phyloP scores from a whole-genome alignment of 2,113 vertebrate species.

The Choloepus hoffmanni region DNA sequence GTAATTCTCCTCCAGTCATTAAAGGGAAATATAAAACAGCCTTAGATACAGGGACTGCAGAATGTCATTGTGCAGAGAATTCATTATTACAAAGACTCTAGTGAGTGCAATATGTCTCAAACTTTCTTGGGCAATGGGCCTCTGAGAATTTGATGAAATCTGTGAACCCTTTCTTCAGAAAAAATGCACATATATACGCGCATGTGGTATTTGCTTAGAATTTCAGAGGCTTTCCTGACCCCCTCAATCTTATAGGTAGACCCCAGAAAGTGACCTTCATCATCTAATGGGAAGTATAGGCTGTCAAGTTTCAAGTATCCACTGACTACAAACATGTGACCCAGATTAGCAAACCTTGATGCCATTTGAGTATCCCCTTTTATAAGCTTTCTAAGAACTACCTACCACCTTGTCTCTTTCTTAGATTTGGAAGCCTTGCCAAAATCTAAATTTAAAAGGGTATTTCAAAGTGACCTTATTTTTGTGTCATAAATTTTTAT shows the following conservation, averaged over 20 bases:
- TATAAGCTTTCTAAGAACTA: background rate
- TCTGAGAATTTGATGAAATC: constrained; percentile 49
- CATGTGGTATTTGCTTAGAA: constrained; percentile 26
- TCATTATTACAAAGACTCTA: constrained; percentile 13
- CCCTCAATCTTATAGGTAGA: constrained; percentile 1
- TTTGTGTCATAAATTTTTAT: constrained; percentile 64
- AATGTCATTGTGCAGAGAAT: background rate
- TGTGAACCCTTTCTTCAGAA: background rate
- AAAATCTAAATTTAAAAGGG: constrained; percentile 63
- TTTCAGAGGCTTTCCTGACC: constrained; percentile 35
- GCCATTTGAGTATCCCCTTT: background rate
- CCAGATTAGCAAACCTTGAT: background rate
- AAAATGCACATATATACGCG: background rate
- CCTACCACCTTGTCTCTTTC: constrained; percentile 38
- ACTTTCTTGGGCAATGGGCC: background rate
- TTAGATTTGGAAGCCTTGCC: constrained; percentile 55
- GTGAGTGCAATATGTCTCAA: constrained; percentile 26
- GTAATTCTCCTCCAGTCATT: background rate
- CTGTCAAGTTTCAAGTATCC: constrained; percentile 15
- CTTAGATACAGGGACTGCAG: background rate
- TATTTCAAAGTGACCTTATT: constrained; percentile 64
- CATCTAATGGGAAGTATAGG: background rate
- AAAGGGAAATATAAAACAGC: background rate
- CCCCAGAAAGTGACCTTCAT: background rate
- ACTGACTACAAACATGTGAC: background rate